phyloP scores from a whole-genome alignment of 2,888 invertebrate species.

The Colletes collaris region DNA sequence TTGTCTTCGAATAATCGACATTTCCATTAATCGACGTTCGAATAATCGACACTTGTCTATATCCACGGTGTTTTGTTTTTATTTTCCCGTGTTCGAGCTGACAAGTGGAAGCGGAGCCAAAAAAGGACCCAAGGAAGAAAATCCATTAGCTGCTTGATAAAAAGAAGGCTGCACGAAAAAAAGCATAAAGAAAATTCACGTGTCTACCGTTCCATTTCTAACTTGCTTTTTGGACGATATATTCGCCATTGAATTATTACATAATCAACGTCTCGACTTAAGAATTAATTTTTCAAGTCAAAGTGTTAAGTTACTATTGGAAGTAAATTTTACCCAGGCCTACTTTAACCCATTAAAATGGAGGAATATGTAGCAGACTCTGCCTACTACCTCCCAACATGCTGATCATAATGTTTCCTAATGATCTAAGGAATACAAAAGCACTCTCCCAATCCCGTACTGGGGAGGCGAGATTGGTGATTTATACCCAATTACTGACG shows the following conservation, averaged over 20 bases:
- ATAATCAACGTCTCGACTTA: too few relatives aligned
- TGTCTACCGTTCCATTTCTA: too few relatives aligned
- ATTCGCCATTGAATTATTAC: too few relatives aligned
- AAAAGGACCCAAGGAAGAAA: slow-evolving; percentile 17
- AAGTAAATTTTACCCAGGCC: too few relatives aligned
- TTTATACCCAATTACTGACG: slow-evolving; percentile 74
- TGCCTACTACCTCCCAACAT: slow-evolving; percentile 56
- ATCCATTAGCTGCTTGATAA: slow-evolving; percentile 37
- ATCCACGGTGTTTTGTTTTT: slow-evolving; percentile 23
- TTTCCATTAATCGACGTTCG: slow-evolving; percentile 37
- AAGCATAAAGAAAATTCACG: not conserved
- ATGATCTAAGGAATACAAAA: slow-evolving; percentile 68
- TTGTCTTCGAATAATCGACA: slow-evolving; percentile 29
- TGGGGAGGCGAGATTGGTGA: slow-evolving; percentile 59
- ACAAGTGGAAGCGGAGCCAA: slow-evolving; percentile 7
- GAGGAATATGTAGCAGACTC: not conserved
- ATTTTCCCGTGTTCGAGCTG: slow-evolving; percentile 25
- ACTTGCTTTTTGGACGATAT: too few relatives aligned
- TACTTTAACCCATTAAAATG: too few relatives aligned
- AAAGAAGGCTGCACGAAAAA: slow-evolving; percentile 2
- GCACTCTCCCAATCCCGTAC: slow-evolving; percentile 39
- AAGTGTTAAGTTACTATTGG: too few relatives aligned
- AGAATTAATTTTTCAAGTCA: too few relatives aligned
- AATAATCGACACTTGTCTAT: slow-evolving; percentile 43
- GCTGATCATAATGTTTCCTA: slow-evolving; percentile 68